phyloP scores from a whole-genome alignment of 2,888 invertebrate species.

The Lepeophtheirus nordmannii region DNA sequence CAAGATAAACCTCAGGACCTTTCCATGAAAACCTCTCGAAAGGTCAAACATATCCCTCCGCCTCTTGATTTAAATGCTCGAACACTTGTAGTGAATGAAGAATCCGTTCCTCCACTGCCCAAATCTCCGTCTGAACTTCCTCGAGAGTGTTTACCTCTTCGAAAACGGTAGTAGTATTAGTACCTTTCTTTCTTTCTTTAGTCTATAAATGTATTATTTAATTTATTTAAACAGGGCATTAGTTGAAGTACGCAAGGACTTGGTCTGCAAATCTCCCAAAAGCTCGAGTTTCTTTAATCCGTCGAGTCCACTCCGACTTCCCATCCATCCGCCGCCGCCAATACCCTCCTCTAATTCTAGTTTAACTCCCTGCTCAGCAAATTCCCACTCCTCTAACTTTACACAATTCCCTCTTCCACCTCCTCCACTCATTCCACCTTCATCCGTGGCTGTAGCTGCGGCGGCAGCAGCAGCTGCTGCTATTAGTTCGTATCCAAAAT shows the following conservation, averaged over 20 bases:
- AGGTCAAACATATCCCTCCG: conserved; percentile 31
- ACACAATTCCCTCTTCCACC: conserved; percentile 25
- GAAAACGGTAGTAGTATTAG: conserved; percentile 30
- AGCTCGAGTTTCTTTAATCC: conserved; percentile 26
- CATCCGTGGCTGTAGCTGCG: conserved; percentile 25
- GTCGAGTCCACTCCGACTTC: conserved; percentile 24
- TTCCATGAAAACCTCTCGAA: conserved; percentile 25
- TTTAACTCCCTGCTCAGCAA: conserved; percentile 25
- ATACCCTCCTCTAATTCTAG: conserved; percentile 26
- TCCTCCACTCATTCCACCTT: conserved; percentile 25
- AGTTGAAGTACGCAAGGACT: not conserved
- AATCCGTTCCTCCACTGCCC: conserved; percentile 25
- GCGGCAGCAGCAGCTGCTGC: conserved; percentile 22
- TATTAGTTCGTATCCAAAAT: conserved; percentile 26
- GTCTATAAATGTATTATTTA: not conserved
- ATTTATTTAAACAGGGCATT: conserved; percentile 8
- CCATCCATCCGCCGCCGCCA: conserved; percentile 22
- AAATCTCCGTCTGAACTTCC: conserved; percentile 32
- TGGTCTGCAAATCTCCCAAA: conserved; percentile 19
- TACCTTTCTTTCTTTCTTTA: not conserved
- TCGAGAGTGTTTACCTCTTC: conserved; percentile 28
- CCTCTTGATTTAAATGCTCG: conserved; percentile 30
- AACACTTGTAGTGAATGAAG: conserved; percentile 2
- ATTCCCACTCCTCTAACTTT: conserved; percentile 19
- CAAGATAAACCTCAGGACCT: conserved; percentile 23